phyloP scores from a whole-genome alignment of 37 sponge, comb jelly and placozoan genomes.

The Eunapius fragilis region DNA sequence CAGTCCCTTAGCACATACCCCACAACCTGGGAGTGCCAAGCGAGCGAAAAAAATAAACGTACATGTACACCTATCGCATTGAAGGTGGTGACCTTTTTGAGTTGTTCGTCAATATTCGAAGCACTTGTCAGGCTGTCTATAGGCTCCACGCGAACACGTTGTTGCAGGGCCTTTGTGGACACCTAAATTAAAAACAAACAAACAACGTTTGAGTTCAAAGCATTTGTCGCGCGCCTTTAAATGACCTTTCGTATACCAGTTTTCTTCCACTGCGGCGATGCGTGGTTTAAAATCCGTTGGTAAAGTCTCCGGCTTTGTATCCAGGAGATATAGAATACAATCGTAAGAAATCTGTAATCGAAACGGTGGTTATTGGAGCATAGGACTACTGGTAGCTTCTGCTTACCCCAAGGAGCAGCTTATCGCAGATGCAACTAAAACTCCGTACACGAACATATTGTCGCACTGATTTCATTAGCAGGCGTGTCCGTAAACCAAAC shows the following conservation, averaged over 20 bases:
- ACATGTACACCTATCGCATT: neutral
- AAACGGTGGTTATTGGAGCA: neutral
- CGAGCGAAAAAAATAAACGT: neutral
- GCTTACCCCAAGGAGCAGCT: neutral
- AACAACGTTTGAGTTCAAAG: neutral
- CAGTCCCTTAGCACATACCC: constrained; percentile 37
- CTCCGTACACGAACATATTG: neutral
- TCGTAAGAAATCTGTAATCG: neutral
- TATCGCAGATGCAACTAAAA: neutral
- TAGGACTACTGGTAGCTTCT: neutral
- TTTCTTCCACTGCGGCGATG: neutral
- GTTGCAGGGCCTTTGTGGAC: neutral
- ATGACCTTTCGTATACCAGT: neutral
- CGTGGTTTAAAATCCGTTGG: neutral
- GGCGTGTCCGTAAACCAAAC: neutral
- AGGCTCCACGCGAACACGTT: neutral
- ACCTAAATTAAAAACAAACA: too few relatives aligned
- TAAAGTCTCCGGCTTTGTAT: neutral
- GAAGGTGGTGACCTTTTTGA: constrained; percentile 36
- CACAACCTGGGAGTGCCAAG: constrained; percentile 17
- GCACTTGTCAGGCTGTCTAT: constrained; percentile 46
- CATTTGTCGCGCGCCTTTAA: neutral
- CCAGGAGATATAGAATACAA: neutral
- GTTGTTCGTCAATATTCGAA: constrained; percentile 46
- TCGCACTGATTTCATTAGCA: neutral